These are phyloP conservation scores for Sthenelais limicola DNA, from an alignment of 2,888 invertebrate species.

Conservation along the genomic window DNA sequence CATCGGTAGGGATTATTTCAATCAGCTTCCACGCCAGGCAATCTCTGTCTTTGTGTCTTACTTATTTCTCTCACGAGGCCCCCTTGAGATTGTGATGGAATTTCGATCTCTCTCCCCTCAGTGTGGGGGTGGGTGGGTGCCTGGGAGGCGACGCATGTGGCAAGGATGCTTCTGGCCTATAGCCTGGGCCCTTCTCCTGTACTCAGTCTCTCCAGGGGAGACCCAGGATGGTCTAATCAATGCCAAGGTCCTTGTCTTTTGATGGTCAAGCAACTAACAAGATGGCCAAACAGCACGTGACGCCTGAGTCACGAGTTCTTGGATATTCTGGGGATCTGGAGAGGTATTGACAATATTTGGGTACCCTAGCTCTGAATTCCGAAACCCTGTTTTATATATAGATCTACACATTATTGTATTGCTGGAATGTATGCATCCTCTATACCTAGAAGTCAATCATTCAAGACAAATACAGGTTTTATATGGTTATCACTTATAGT, in stretches of 20 bases:
- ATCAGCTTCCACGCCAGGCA: conserved; percentile 7
- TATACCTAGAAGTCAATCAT: too few species aligned
- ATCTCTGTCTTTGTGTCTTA: neutral
- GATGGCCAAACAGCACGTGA: neutral
- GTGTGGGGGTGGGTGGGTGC: neutral
- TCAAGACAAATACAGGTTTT: too few species aligned
- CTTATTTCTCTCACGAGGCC: conserved; percentile 33
- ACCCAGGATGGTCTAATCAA: neutral
- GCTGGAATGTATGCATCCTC: too few species aligned
- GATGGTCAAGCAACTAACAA: conserved; percentile 15
- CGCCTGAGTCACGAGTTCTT: conserved; percentile 13
- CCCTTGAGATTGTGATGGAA: conserved; percentile 10
- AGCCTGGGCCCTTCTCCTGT: too few species aligned
- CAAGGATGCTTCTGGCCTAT: neutral
- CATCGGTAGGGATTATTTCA: conserved; percentile 10
- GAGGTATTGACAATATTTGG: too few species aligned
- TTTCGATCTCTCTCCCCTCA: conserved; percentile 22
- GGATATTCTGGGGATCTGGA: too few species aligned
- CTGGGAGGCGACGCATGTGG: conserved; percentile 24
- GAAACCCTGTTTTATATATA: too few species aligned
- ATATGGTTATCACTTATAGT: too few species aligned
- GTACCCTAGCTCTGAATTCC: too few species aligned
- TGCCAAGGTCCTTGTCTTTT: conserved; percentile 1
- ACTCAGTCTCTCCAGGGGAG: too few species aligned
- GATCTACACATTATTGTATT: too few species aligned